A percentile compares a stretch with the other conserved stretches of the same genome.
These are phyloP conservation scores for Megalurothrips usitatus DNA, from an alignment of 2,888 invertebrate genomes.

Conservation along the genomic window DNA sequence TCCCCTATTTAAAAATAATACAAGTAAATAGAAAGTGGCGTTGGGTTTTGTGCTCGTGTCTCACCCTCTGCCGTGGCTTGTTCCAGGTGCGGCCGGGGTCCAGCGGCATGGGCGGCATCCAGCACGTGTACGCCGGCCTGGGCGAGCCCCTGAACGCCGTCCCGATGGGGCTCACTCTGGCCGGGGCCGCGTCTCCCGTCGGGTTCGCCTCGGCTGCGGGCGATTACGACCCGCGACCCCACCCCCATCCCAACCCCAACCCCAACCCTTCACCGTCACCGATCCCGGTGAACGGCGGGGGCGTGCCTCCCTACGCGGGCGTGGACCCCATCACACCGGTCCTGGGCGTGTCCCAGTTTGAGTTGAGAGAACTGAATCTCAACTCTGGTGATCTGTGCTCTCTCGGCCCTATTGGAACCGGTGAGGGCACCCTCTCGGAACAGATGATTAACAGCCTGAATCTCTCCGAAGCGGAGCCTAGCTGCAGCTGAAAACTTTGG, in stretches of 20 bases:
- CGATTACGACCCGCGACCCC: not conserved
- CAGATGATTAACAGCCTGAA: not conserved
- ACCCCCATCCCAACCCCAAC: not conserved
- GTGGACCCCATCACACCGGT: not conserved
- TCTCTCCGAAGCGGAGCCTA: not conserved
- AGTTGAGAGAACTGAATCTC: not conserved
- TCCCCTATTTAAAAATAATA: no score
- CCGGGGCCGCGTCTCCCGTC: no score
- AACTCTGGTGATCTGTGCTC: slow-evolving; percentile 2
- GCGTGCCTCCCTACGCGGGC: not conserved
- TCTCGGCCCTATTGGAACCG: not conserved
- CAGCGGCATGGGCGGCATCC: not conserved
- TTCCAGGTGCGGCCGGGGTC: not conserved
- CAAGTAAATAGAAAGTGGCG: no score
- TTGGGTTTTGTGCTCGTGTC: no score
- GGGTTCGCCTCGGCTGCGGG: not conserved
- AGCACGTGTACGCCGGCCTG: not conserved
- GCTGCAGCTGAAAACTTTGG: not conserved
- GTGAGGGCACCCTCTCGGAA: not conserved
- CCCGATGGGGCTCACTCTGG: not conserved
- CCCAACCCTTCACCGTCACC: not conserved
- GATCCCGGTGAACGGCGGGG: not conserved
- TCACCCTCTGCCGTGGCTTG: not conserved
- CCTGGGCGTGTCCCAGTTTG: not conserved
- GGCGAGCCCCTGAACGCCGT: not conserved